Conservation (phyloP, 2,113 vertebrate species). For the Callospermophilus lateralis region DNA sequence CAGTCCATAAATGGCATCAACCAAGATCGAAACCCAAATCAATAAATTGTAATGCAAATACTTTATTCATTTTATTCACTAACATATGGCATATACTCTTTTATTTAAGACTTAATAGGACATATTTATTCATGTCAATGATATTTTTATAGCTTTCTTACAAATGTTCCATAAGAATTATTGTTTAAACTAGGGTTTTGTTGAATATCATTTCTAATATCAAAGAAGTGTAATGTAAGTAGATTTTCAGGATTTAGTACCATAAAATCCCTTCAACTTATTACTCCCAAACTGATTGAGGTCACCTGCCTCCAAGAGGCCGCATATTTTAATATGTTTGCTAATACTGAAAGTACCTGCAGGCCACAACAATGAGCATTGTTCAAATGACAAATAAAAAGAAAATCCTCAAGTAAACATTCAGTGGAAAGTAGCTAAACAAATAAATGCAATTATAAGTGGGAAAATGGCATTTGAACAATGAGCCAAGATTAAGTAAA, state of each 20-base stretch:
- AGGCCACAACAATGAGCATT: conserved; percentile 7
- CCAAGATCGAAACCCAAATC: neutral
- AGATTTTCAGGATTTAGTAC: conserved; percentile 28
- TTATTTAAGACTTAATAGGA: conserved; percentile 26
- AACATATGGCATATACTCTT: neutral
- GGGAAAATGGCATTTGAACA: neutral
- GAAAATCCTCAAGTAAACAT: conserved; percentile 58
- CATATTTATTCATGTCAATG: neutral
- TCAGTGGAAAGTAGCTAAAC: conserved; percentile 23
- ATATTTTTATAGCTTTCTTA: conserved; percentile 17
- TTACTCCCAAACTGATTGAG: neutral
- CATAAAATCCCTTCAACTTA: neutral
- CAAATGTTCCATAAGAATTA: neutral
- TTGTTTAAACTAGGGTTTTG: neutral
- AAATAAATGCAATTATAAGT: conserved; percentile 43
- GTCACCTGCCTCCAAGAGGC: neutral
- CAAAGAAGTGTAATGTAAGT: conserved; percentile 15
- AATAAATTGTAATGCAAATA: conserved; percentile 17
- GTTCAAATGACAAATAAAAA: conserved; percentile 47
- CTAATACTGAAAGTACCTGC: neutral
- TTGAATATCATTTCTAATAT: neutral
- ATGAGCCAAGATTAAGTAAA: neutral
- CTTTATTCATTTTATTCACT: neutral
- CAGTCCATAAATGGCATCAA: neutral
- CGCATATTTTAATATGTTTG: conserved; percentile 24